Base-by-base conservation (phyloP, 2,888 invertebrate genomes). In the Meteorus cinctellus region DNA sequence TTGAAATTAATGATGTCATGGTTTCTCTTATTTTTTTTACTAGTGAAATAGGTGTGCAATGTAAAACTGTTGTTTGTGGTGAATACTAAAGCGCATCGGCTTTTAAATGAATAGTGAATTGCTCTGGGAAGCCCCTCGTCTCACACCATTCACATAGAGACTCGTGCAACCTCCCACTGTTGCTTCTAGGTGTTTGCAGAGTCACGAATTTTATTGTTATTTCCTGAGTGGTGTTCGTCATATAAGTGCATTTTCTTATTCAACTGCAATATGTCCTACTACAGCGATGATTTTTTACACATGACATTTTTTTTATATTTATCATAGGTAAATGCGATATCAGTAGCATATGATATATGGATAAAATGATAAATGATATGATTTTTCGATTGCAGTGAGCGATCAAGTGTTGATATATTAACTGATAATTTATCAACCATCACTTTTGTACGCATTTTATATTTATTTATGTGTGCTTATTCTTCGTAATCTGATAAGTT, bases 121-220 rank as follows among this genome's bases (percentile, higher is more conserved):
- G 78, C 60, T 62, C 80, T 72, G 85, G 86, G 85, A 80, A 85
- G 81, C 82, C 85, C 86, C 86, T 84, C 81, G 81, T 83, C 85
- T 85, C 86, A 83, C 81, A 41, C 69, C 76, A 78, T 66, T 62
- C 72, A 78, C 77, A 79, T 79, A 81, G 78, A 79, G 79, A 83
- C 81, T 80, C 82, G 41, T 41, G 12, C 77, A 80, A 82, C 78
- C 78, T 81, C 80, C 79, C 74, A 78, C 82, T 81, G 34, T 34
- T 3, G 4, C 79, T 81, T 79, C 79, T 78, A 72, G 75, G 41
- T 12, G 29, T n/a, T 60, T 55, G 55, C 19, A 10, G 51, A 55
- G 4, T 19, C 66, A 60, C 45, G 8, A 45, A 45, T 10, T 45
- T 12, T 45, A 12, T 10, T 45, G 45, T 45, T 45, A 45, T 45